Base-by-base conservation (phyloP, 2,888 invertebrate genomes). In the Cantharis rustica region DNA sequence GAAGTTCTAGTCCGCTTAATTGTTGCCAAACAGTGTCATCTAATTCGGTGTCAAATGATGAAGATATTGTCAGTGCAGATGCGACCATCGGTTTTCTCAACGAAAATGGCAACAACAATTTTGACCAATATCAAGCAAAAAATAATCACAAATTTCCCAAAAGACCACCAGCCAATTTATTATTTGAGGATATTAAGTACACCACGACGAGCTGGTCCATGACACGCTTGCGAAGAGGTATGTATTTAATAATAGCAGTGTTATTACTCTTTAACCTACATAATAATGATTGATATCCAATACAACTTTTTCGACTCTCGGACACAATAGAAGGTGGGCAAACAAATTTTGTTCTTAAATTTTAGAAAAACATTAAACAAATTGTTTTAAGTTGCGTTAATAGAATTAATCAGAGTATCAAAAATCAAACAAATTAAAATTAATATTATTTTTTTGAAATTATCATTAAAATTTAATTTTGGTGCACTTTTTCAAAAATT, bases 171-270 rank as follows among this genome's bases (percentile, higher is more conserved):
- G 90, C 95, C 75, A 91, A 94, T 81, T 87, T 95, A 73, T 90
- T 92, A 79, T 95, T 95, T 85, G 90, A 90, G 75, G 90, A 95
- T 83, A 90, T 95, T 31, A 90, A 90, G 1, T 95, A 93, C 84
- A 87, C 89, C 5, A 90, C 94, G 31, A 90, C 89, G 79, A 89
- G 89, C 20, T 86, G 85, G 85, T 84, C 84, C 62, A 81, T 86
- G 79, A 84, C 84, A 69, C 84, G 84, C 74, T 85, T 86, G 78
- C 81, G 82, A 74, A 84, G 77, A 81, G 85, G 86, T 86, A 82
- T 83, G 83, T 82, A 73, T 63, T n/a, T 63, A 20, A 31, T 31
- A 31, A 31, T 13, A 13, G 5, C 3, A 31, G 31, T 31, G 31
- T 31, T 31, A 31, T 31, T 31, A 31, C 31, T 31, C 31, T 31